Evolutionary conservation across 2,888 invertebrate genomes (phyloP).

Genomic region (Epiblema foenella): DNA sequence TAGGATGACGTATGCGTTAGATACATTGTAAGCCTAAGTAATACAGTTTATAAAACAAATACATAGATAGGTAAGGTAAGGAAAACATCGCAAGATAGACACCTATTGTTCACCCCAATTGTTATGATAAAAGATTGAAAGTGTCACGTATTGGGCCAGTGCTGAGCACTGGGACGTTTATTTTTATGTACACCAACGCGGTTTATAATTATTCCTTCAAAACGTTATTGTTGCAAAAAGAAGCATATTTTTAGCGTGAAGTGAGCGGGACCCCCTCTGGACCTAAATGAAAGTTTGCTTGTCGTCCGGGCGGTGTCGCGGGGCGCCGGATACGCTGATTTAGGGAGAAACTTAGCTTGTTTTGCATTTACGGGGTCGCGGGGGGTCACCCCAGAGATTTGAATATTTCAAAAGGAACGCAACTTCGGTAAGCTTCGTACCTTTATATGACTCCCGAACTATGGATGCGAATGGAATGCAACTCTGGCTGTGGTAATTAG

Average conservation of each 20-base stretch:
- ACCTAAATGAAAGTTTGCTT: constrained; percentile 75
- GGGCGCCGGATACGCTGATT: constrained; percentile 72
- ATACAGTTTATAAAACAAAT: neutral
- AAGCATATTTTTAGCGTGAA: constrained; percentile 31
- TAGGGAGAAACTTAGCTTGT: constrained; percentile 79
- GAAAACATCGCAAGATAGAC: too few relatives aligned
- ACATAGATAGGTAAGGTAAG: neutral
- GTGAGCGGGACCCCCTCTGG: constrained; percentile 56
- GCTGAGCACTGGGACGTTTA: too few relatives aligned
- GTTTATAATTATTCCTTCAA: constrained; percentile 4
- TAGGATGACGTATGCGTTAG: too few relatives aligned
- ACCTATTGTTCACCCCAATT: too few relatives aligned
- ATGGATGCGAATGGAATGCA: constrained; percentile 60
- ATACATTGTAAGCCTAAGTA: too few relatives aligned
- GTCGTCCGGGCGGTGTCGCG: constrained; percentile 66
- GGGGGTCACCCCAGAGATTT: constrained; percentile 77
- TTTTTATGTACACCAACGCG: neutral
- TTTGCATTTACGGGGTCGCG: constrained; percentile 76
- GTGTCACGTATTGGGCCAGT: too few relatives aligned
- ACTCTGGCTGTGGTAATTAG: constrained; percentile 53
- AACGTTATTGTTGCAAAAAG: constrained; percentile 12
- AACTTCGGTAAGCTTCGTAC: constrained; percentile 72
- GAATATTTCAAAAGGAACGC: constrained; percentile 78
- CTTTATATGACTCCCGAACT: constrained; percentile 68
- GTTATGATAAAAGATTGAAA: too few relatives aligned